A percentile compares a stretch with the other conserved stretches of the same genome.
Evolutionary conservation across 2,888 invertebrate genomes (phyloP).

Genomic region (Drosophila falleni): DNA sequence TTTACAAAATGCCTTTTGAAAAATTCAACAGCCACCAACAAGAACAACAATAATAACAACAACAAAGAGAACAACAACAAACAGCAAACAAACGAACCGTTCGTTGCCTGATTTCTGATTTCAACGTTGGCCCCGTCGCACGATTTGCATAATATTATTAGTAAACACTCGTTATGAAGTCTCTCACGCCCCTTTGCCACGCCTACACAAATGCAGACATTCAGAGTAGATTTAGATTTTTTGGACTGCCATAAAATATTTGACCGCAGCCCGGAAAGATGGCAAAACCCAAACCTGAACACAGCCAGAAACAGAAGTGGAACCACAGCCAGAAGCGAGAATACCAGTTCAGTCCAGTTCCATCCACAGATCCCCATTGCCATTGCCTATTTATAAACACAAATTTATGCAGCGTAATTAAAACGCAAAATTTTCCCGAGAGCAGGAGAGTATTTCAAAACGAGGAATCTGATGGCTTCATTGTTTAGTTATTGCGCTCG

Average conservation of each 20-base stretch:
- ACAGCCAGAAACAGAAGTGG: neutral
- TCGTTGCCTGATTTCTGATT: constrained; percentile 36
- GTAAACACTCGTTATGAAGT: constrained; percentile 82
- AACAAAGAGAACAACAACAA: constrained; percentile 9
- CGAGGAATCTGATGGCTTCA: constrained; percentile 64
- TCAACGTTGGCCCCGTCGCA: constrained; percentile 51
- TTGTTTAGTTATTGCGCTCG: constrained; percentile 68
- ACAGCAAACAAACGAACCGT: constrained; percentile 45
- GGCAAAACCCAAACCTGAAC: constrained; percentile 27
- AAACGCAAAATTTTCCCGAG: constrained; percentile 75
- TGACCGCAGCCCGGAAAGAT: constrained; percentile 71
- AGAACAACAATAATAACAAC: constrained; percentile 26
- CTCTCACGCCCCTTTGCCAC: constrained; percentile 36
- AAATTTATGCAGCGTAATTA: constrained; percentile 82
- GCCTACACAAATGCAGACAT: constrained; percentile 67
- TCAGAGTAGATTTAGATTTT: constrained; percentile 74
- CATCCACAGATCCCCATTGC: constrained; percentile 28
- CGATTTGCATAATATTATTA: constrained; percentile 82
- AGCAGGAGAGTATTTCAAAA: constrained; percentile 28
- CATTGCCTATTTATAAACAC: constrained; percentile 77
- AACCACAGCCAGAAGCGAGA: constrained; percentile 8
- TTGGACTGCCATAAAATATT: constrained; percentile 74
- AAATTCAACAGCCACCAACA: constrained; percentile 66
- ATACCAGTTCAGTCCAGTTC: constrained; percentile 14
- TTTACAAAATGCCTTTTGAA: constrained; percentile 76